Conservation (phyloP, 2,797 vertebrate genomes). For the Chanos chanos region DNA sequence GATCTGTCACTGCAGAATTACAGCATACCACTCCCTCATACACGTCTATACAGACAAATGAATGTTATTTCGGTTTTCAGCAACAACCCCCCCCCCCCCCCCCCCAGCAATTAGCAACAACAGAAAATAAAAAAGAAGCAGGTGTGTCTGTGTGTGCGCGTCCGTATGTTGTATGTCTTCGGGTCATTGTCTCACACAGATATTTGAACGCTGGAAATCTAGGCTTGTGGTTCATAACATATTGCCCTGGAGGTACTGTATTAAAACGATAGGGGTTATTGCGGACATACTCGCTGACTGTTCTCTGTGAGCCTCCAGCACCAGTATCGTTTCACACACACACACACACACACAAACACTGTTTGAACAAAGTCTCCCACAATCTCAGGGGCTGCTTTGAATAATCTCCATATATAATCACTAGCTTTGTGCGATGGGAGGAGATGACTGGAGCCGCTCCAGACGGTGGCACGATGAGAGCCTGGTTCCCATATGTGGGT, state of each 20-base stretch:
- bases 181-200: not conserved
- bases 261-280: slow-evolving; percentile 9
- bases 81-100: slow-evolving; percentile 32
- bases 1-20: slow-evolving; percentile 43
- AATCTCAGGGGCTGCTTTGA: slow-evolving; percentile 31
- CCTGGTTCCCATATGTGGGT: slow-evolving; percentile 55
- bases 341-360: no score
- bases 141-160: slow-evolving; percentile 40
- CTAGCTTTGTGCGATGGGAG: slow-evolving; percentile 31
- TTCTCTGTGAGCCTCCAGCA: slow-evolving; percentile 20
- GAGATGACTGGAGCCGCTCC: slow-evolving; percentile 35
- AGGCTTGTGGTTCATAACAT: not conserved
- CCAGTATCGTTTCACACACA: no score
- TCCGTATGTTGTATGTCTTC: slow-evolving; percentile 3
- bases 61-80: slow-evolving; percentile 39
- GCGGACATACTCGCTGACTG: slow-evolving; percentile 1
- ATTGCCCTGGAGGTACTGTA: not conserved
- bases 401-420: slow-evolving; percentile 51
- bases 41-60: slow-evolving; percentile 29
- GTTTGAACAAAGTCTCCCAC: not conserved
- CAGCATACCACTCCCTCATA: slow-evolving; percentile 33
- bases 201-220: not conserved
- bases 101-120: slow-evolving; percentile 37
- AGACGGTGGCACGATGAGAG: slow-evolving; percentile 27
- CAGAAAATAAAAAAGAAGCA: slow-evolving; percentile 34